These are phyloP conservation scores for Phymanthus crucifer DNA, from an alignment of 92 coral and sea anemone genomes.

Conservation along the genomic window DNA sequence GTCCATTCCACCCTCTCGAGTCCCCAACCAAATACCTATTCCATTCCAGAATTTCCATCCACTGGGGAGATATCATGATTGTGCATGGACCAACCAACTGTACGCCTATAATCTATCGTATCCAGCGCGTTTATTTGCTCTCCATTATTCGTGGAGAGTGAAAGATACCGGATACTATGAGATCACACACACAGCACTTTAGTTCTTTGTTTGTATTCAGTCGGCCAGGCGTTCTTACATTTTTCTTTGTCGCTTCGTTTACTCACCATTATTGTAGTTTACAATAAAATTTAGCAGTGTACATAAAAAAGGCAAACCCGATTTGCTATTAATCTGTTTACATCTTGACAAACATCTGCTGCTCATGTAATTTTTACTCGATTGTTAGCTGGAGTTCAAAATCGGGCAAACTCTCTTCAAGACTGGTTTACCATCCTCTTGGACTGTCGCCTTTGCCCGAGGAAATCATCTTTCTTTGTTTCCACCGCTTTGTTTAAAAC, in stretches of 20 bases:
- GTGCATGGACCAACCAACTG: constrained; percentile 6
- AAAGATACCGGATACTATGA: constrained; percentile 30
- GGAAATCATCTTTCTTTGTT: background rate
- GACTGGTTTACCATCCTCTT: background rate
- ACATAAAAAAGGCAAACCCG: constrained; percentile 29
- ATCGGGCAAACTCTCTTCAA: background rate
- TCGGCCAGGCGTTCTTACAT: constrained; percentile 16
- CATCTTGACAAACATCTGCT: constrained; percentile 10
- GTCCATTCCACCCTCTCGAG: background rate
- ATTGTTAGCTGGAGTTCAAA: background rate
- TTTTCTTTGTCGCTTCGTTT: constrained; percentile 35
- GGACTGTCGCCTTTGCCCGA: background rate
- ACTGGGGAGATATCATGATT: background rate
- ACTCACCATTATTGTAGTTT: constrained; percentile 27
- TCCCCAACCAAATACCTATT: background rate
- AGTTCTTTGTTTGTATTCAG: constrained; percentile 23
- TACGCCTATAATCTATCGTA: background rate
- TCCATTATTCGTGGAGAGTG: constrained; percentile 27
- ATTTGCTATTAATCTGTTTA: background rate
- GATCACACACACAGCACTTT: constrained; percentile 19
- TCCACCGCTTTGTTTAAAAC: background rate
- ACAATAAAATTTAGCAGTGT: constrained; percentile 40
- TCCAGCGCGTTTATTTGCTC: constrained; percentile 24
- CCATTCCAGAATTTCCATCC: background rate
- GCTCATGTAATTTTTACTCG: constrained; percentile 1